A percentile compares a stretch with the other conserved stretches of the same genome.
Evolutionary conservation across 2,113 vertebrate species (phyloP).

Genomic region (Chiloscyllium plagiosum): DNA sequence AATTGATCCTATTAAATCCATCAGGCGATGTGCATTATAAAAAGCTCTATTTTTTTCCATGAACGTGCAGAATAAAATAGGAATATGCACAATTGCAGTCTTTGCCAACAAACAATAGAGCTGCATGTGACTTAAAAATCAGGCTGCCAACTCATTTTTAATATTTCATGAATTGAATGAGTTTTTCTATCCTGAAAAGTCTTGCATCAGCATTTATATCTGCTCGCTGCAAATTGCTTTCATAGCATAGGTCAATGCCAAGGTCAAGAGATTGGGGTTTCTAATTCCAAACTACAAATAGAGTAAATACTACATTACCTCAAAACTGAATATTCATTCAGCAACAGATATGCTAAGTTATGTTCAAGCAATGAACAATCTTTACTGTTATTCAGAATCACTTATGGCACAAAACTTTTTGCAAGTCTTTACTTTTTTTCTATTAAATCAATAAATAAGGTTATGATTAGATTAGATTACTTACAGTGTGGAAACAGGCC

Average conservation of each 20-base stretch:
- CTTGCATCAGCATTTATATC: slow-evolving; percentile 31
- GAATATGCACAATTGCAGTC: not conserved
- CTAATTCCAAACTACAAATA: not conserved
- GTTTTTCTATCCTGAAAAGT: not conserved
- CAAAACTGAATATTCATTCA: not conserved
- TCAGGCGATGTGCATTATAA: slow-evolving; percentile 17
- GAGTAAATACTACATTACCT: not conserved
- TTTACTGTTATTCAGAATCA: not conserved
- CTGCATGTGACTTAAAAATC: not conserved
- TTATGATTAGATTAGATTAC: too few relatives aligned
- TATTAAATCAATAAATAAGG: not conserved
- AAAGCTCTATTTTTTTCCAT: slow-evolving; percentile 10
- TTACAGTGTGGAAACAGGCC: too few relatives aligned
- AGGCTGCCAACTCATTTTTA: slow-evolving; percentile 21
- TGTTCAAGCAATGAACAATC: not conserved
- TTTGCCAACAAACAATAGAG: slow-evolving; percentile 18
- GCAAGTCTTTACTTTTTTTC: not conserved
- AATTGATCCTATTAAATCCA: not conserved
- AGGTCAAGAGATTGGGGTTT: slow-evolving; percentile 21
- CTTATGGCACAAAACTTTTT: not conserved
- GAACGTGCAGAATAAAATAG: not conserved
- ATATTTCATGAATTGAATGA: slow-evolving; percentile 26
- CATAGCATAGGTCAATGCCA: not conserved
- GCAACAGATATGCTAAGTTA: not conserved
- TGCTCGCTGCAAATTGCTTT: not conserved